Percentiles rank a stretch among this genome's conserved stretches.
These are phyloP conservation scores for Cosmia trapezina DNA, from an alignment of 2,888 invertebrate genomes.

Conservation along the genomic window DNA sequence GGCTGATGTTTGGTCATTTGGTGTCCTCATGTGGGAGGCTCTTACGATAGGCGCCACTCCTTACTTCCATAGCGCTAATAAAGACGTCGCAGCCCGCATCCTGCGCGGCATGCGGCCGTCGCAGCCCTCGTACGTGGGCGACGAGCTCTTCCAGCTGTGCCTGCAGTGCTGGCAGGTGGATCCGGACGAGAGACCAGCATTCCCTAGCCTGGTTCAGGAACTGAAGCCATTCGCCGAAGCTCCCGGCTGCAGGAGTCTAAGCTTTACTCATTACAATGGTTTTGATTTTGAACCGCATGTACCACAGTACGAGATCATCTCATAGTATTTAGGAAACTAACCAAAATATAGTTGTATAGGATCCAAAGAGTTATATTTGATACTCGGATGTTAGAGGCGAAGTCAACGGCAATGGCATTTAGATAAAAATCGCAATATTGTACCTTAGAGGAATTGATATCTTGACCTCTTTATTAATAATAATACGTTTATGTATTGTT, in stretches of 20 bases:
- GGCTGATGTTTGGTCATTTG: constrained; percentile 96
- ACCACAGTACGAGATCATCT: constrained; percentile 85
- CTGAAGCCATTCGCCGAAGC: constrained; percentile 80
- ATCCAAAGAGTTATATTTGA: constrained; percentile 65
- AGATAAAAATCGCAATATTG: constrained; percentile 25
- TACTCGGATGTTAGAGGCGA: constrained; percentile 53
- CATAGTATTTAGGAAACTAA: constrained; percentile 72
- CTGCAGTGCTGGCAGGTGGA: constrained; percentile 96
- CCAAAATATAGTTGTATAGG: constrained; percentile 58
- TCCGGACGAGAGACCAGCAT: constrained; percentile 94
- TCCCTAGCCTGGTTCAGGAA: constrained; percentile 90
- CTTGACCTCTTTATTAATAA: constrained; percentile 15
- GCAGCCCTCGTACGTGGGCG: constrained; percentile 93
- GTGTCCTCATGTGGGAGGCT: constrained; percentile 95
- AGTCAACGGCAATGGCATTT: constrained; percentile 11
- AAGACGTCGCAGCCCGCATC: constrained; percentile 92
- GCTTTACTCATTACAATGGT: constrained; percentile 87
- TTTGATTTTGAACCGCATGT: constrained; percentile 86
- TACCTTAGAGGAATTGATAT: constrained; percentile 21
- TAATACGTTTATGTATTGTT: constrained; percentile 20
- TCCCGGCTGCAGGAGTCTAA: constrained; percentile 80
- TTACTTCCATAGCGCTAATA: constrained; percentile 92
- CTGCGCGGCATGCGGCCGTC: constrained; percentile 93
- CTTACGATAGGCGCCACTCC: constrained; percentile 95
- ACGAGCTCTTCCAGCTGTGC: constrained; percentile 95